Evolutionary conservation across 2,113 vertebrate genomes (phyloP), one percentile per base, ranked within the genome.

Genomic region (Pristiophorus japonicus): DNA sequence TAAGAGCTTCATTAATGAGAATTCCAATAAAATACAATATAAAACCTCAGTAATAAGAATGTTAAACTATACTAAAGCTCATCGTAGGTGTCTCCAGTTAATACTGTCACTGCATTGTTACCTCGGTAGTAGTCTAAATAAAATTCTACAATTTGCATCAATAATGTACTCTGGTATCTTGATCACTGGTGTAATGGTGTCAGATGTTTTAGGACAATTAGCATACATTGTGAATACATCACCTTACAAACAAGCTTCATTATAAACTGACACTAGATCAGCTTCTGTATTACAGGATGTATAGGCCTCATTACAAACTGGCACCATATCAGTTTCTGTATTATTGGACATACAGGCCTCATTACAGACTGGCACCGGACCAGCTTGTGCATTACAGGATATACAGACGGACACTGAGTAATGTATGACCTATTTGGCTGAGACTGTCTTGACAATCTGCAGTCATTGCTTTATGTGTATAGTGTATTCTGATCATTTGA

Each of bases 351-450:
- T 51, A 70, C 42, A 94, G 30, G 42, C 66, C 66, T 94, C 42
- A 51, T 94, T 73, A 47, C 65, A 94, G 3, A 70, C 42, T 94
- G 93, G 93, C 93, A 94, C 66, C 38, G 34, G 42, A 51, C 66
- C 63, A 67, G 45, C 63, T 94, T 34, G 24, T 73, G 20, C n/a
- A 42, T 51, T 94, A 70, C 65, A 70, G 20, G 65, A 67, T 94
- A 51, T 51, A 73, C 66, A 92, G 34, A n/a, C 65, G 63, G 88
- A 63, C 55, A 91, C 55, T 91, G 88, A 92, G 88, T 92, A 92
- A 92, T 38, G 59, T 92, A 63, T 92, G n/a, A 92, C 88, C 88
- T 92, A 38, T 38, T 92, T 92, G 88, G 59, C 88, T 92, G n/a
- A 62, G 34, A 38, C 88, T 91, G 38, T 91, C 88, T 91, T 91